Evolutionary conservation across 2,888 invertebrate genomes (phyloP).

Genomic region (Cantharis lateralis): DNA sequence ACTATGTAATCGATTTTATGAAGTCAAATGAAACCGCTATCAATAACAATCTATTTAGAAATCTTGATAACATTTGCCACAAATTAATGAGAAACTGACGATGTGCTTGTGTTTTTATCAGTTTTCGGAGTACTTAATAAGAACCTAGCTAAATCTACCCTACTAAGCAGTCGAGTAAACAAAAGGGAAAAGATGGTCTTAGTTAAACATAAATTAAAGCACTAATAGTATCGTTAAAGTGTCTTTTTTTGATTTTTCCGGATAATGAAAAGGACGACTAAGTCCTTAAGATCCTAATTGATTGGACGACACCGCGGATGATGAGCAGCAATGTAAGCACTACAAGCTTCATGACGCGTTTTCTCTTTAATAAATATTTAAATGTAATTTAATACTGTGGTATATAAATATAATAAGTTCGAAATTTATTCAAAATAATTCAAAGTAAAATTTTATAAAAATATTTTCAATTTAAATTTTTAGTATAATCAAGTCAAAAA

Average conservation of each 20-base stretch:
- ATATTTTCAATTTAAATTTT: too few relatives aligned
- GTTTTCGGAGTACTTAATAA: neutral
- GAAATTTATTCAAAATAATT: too few relatives aligned
- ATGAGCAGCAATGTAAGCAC: neutral
- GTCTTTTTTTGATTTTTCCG: neutral
- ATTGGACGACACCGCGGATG: neutral
- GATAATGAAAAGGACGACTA: neutral
- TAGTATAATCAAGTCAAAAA: too few relatives aligned
- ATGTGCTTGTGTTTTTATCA: neutral
- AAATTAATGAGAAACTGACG: neutral
- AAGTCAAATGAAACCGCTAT: neutral
- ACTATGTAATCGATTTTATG: neutral
- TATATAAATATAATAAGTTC: too few relatives aligned
- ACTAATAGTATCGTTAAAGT: neutral
- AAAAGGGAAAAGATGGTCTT: neutral
- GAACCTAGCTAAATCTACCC: neutral
- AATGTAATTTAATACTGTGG: neutral
- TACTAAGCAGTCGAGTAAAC: neutral
- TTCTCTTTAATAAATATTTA: neutral
- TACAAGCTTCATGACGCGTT: fast-evolving
- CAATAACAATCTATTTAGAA: neutral
- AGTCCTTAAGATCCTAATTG: neutral
- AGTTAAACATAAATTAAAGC: neutral
- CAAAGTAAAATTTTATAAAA: too few relatives aligned
- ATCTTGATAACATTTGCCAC: neutral